Conservation (phyloP, 2,113 vertebrate species). For the Heteronetta atricapilla region DNA sequence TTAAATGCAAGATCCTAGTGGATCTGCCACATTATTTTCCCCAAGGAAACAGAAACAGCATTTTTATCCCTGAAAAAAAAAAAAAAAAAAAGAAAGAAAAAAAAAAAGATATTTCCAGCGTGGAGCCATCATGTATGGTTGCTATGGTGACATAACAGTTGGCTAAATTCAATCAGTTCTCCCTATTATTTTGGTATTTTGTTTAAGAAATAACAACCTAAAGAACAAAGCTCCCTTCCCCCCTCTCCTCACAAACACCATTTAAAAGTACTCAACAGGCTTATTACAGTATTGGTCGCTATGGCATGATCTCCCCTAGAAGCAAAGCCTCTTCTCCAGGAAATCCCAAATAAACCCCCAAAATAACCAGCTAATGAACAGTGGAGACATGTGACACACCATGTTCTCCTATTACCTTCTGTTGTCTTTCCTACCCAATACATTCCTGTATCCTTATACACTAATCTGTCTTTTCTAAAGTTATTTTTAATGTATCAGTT, state of each 20-base stretch:
- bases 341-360: background rate
- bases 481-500: background rate
- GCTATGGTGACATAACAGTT: conserved; percentile 54
- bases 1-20: background rate
- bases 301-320: background rate
- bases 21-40: background rate
- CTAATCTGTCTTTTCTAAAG: background rate
- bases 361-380: background rate
- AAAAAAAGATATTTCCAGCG: background rate
- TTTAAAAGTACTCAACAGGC: background rate
- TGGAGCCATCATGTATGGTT: conserved; percentile 41
- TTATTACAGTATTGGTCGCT: background rate
- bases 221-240: background rate
- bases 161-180: conserved; percentile 30
- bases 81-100: background rate
- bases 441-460: background rate
- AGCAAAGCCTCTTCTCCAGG: background rate
- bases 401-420: background rate
- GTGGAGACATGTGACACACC: background rate
- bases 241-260: background rate
- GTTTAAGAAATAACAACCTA: conserved; percentile 4
- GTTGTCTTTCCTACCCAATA: background rate
- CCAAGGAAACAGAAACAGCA: background rate
- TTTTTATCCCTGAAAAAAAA: background rate
- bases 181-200: conserved; percentile 52